These are phyloP conservation scores for Acanthosepion lycidas DNA, from an alignment of 2,888 invertebrate species.

Conservation along the genomic window DNA sequence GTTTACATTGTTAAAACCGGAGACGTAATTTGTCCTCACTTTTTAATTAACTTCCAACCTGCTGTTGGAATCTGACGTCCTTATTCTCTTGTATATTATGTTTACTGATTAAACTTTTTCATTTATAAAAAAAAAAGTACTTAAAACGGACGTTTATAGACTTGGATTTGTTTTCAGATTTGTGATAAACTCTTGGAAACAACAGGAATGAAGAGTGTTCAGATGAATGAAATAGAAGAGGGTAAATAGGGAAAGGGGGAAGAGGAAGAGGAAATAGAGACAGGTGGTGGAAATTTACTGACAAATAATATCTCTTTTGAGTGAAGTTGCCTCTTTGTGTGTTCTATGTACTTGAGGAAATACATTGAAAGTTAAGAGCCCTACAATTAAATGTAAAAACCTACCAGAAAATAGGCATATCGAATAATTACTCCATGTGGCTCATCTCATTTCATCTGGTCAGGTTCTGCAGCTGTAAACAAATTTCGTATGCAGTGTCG, in stretches of 20 bases:
- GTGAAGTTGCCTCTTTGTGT: background rate
- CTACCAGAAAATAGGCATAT: background rate
- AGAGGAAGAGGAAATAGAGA: background rate
- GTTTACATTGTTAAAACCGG: background rate
- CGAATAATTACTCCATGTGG: background rate
- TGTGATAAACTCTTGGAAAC: background rate
- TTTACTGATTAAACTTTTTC: background rate
- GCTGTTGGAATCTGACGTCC: background rate
- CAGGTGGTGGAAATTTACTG: constrained; percentile 37
- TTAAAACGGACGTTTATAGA: background rate
- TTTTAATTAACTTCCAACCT: background rate
- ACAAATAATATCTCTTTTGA: background rate
- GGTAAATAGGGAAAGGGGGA: background rate
- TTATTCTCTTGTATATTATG: background rate
- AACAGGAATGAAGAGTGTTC: background rate
- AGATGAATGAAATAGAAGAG: background rate
- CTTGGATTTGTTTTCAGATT: background rate
- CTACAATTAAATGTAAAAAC: background rate
- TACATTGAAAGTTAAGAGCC: constrained; percentile 37
- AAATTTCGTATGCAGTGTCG: background rate
- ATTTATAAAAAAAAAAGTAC: background rate
- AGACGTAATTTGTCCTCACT: background rate
- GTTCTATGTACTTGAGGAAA: background rate
- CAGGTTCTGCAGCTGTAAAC: background rate
- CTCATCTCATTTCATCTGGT: background rate